Evolutionary conservation across 1,140 invertebrate genomes (phyloP).

Genomic region (Dryas iulia): DNA sequence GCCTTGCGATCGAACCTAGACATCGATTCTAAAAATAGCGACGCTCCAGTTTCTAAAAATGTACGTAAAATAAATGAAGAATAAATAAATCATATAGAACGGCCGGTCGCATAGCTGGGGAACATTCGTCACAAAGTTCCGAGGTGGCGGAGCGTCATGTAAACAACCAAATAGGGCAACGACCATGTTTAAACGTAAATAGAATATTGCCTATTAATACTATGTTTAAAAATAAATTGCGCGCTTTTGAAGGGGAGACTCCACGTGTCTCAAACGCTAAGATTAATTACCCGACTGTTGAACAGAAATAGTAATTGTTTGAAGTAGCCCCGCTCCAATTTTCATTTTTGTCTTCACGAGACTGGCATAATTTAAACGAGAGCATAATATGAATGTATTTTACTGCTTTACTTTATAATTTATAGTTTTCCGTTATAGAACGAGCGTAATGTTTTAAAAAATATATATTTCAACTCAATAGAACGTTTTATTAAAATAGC

Average conservation of each 20-base stretch:
- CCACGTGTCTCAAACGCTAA: constrained; percentile 58
- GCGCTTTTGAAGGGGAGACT: constrained; percentile 50
- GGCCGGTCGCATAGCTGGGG: neutral
- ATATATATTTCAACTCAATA: neutral
- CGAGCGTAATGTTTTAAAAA: neutral
- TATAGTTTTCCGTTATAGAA: neutral
- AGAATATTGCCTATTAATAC: constrained; percentile 67
- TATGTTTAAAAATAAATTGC: constrained; percentile 61
- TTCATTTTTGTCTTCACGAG: constrained; percentile 20
- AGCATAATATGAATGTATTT: neutral
- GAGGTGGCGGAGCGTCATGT: constrained; percentile 46
- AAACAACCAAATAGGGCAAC: constrained; percentile 75
- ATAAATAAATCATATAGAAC: constrained; percentile 8
- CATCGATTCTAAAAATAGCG: constrained; percentile 1
- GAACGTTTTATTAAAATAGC: neutral
- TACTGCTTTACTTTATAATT: neutral
- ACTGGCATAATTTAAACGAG: constrained; percentile 17
- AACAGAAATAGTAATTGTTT: constrained; percentile 40
- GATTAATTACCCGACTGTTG: constrained; percentile 52
- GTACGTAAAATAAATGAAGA: constrained; percentile 5
- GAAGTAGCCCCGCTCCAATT: constrained; percentile 12
- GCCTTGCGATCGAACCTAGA: constrained; percentile 7
- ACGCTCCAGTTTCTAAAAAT: constrained; percentile 11
- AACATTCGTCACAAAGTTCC: neutral
- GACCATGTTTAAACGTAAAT: constrained; percentile 64